Conservation (phyloP, 2,888 invertebrate genomes). For the Hipparchia semele region DNA sequence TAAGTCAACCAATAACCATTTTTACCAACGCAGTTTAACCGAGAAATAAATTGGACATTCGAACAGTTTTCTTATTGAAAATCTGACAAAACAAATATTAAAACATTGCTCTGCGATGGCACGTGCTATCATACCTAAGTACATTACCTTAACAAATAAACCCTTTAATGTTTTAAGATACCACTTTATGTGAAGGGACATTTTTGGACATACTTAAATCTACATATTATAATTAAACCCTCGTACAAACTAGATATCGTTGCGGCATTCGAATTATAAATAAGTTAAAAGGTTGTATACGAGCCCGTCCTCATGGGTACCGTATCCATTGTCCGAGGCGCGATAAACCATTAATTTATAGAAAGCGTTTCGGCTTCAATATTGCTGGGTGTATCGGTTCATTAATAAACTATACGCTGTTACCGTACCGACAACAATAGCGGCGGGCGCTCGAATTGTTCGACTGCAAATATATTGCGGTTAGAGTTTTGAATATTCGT, state of each 20-base stretch:
- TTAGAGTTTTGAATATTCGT: conserved; percentile 55
- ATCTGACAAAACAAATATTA: too few species aligned
- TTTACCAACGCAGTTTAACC: too few species aligned
- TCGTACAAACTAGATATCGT: conserved; percentile 6
- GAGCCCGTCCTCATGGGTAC: conserved; percentile 52
- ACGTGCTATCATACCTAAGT: too few species aligned
- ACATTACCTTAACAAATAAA: too few species aligned
- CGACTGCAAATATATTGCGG: conserved; percentile 61
- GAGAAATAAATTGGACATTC: too few species aligned
- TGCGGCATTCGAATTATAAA: conserved; percentile 50
- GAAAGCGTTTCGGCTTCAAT: conserved; percentile 59
- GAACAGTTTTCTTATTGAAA: too few species aligned
- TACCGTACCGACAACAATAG: conserved; percentile 60
- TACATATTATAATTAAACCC: conserved; percentile 2
- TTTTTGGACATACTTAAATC: not conserved
- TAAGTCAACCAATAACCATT: too few species aligned
- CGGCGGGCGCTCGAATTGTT: conserved; percentile 60
- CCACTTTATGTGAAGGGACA: too few species aligned
- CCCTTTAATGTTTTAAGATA: too few species aligned
- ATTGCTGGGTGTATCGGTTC: conserved; percentile 65
- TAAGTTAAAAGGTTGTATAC: conserved; percentile 59
- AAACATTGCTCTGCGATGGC: too few species aligned
- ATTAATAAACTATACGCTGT: conserved; percentile 63
- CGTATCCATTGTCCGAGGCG: conserved; percentile 62
- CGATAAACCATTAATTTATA: conserved; percentile 65